Percentiles rank a stretch among this genome's conserved stretches.
Evolutionary conservation across 2,888 invertebrate genomes (phyloP).

Genomic region (Eupeodes latifasciatus): DNA sequence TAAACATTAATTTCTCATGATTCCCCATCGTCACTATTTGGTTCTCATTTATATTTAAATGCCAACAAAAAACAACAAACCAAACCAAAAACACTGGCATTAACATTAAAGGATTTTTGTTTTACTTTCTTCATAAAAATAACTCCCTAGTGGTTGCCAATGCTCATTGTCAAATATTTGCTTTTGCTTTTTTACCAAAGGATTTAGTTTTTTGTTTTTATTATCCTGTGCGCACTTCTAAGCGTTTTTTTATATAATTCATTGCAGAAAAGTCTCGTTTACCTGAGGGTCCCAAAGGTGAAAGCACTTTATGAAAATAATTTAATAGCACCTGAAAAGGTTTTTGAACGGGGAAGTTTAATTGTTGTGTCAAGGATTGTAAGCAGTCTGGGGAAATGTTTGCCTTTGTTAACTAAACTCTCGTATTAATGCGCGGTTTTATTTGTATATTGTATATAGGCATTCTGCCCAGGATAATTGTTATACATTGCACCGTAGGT

Average conservation of each 20-base stretch:
- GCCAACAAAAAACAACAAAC: neutral
- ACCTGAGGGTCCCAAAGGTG: constrained; percentile 44
- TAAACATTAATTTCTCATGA: constrained; percentile 44
- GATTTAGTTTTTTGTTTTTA: constrained; percentile 44
- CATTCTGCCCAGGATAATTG: neutral
- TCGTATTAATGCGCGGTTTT: constrained; percentile 27
- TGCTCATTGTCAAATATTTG: constrained; percentile 54
- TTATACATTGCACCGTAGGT: neutral
- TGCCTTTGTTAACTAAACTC: constrained; percentile 21
- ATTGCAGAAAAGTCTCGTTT: constrained; percentile 38
- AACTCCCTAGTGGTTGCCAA: constrained; percentile 47
- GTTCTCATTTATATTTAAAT: constrained; percentile 27
- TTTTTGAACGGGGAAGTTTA: constrained; percentile 46
- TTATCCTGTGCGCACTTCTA: constrained; percentile 31
- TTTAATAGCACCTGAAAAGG: constrained; percentile 49
- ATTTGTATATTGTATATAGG: constrained; percentile 8
- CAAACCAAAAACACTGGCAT: constrained; percentile 26
- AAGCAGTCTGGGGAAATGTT: constrained; percentile 45
- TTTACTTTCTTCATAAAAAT: constrained; percentile 39
- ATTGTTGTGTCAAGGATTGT: constrained; percentile 44
- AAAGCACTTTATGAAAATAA: constrained; percentile 49
- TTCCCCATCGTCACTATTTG: constrained; percentile 20
- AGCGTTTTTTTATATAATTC: constrained; percentile 20
- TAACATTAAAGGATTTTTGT: constrained; percentile 37
- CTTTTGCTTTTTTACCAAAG: constrained; percentile 38